Conservation (phyloP, 2,888 invertebrate genomes). For the Brenthis daphne region DNA sequence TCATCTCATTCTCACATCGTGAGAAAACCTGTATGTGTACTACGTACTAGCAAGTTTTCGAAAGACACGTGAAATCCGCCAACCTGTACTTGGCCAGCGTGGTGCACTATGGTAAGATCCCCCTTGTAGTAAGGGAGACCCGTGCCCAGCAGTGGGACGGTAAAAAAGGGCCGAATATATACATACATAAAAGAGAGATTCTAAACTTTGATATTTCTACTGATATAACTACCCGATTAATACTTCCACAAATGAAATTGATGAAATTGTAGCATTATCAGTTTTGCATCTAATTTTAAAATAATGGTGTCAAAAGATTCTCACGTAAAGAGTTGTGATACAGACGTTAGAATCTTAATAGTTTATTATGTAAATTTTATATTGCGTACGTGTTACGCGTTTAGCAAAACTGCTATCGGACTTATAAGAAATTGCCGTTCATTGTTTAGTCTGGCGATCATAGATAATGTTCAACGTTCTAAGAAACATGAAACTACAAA, state of each 20-base stretch:
- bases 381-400: slow-evolving; percentile 47
- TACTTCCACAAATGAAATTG: neutral
- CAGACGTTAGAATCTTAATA: slow-evolving; percentile 48
- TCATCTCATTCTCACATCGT: no score
- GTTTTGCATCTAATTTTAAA: slow-evolving; percentile 31
- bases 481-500: slow-evolving; percentile 22
- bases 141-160: no score
- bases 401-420: slow-evolving; percentile 25
- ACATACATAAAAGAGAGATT: no score
- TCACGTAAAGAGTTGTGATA: slow-evolving; percentile 38
- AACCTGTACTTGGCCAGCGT: no score
- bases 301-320: slow-evolving; percentile 40
- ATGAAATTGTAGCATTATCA: slow-evolving; percentile 20
- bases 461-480: slow-evolving; percentile 22
- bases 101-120: no score
- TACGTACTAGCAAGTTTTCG: no score
- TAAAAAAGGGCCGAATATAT: no score
- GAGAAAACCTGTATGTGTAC: no score
- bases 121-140: no score
- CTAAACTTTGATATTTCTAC: no score
- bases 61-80: no score
- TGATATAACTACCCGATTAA: neutral
- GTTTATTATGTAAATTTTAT: slow-evolving; percentile 55
- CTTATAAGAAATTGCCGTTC: slow-evolving; percentile 32
- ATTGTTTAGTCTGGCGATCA: slow-evolving; percentile 30